Evolutionary conservation across 2,797 vertebrate genomes (phyloP).

Genomic region (Oreonectes daqikongensis): DNA sequence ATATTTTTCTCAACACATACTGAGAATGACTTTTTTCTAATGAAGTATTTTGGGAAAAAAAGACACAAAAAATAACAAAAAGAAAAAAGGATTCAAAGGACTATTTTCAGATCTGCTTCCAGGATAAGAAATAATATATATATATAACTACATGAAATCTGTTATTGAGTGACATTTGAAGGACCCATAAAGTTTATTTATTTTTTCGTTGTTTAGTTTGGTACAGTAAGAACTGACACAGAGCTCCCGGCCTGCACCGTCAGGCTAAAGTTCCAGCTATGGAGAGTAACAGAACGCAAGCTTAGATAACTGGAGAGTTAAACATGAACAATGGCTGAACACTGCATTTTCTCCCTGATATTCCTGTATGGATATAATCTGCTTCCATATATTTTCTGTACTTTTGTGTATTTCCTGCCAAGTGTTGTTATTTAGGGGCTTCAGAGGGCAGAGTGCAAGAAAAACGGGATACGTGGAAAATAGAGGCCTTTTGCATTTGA

Average conservation of each 20-base stretch:
- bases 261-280: slow-evolving; percentile 37
- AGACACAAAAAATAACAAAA: slow-evolving; percentile 63
- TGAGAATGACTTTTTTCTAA: slow-evolving; percentile 76
- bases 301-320: slow-evolving; percentile 18
- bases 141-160: slow-evolving; percentile 64
- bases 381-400: slow-evolving; percentile 84
- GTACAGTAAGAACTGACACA: slow-evolving; percentile 60
- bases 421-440: slow-evolving; percentile 75
- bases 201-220: slow-evolving; percentile 71
- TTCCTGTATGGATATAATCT: slow-evolving; percentile 79
- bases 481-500: slow-evolving; percentile 33
- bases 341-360: slow-evolving; percentile 72
- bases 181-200: slow-evolving; percentile 74
- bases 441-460: slow-evolving; percentile 38
- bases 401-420: slow-evolving; percentile 84
- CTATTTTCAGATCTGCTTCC: slow-evolving; percentile 78
- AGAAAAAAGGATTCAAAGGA: slow-evolving; percentile 67
- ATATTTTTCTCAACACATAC: slow-evolving; percentile 80
- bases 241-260: slow-evolving; percentile 66
- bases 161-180: slow-evolving; percentile 66
- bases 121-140: slow-evolving; percentile 65
- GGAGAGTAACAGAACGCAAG: slow-evolving; percentile 41
- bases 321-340: slow-evolving; percentile 63
- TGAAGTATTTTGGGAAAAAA: slow-evolving; percentile 82
- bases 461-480: neutral